Evolutionary conservation across 1,140 invertebrate species (phyloP), one percentile per base, ranked within the genome.

Genomic region (Bombus superbus): DNA sequence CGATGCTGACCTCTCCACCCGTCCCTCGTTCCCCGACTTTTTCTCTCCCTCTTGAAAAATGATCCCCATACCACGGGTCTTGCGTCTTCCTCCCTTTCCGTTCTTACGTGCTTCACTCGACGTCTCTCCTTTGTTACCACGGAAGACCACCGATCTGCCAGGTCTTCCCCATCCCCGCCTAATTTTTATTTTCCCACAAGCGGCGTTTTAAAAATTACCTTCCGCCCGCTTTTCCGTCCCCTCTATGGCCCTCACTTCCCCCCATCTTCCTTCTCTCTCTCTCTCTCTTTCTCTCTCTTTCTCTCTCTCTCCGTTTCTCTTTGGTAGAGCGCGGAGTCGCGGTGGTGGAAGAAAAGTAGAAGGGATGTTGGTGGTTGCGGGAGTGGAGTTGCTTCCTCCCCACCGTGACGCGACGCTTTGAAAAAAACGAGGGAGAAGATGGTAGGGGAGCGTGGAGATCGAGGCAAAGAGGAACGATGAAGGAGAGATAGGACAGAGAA

Each of bases 121-220:
- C 77, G 38, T 38, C 64, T 66, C 32, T 66, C 32, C 13, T 66
- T 15, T 66, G 85, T 85, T 79, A 44, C 73, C 53, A 25, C 84
- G 66, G 69, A 88, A 91, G 88, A 91, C 81, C 90, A 91, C 84
- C 90, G 83, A 91, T 91, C 86, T 83, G 78, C 28, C 78, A 10
- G 44, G 44, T 83, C 73, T 85, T 86, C 84, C 89, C 83, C 90
- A 88, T 86, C 86, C 71, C 57, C 57, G 40, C 71, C 82, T 91
- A 93, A 93, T 94, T 93, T 94, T 94, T 93, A 93, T 94, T 94
- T 93, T 92, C 85, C 91, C 93, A 88, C 93, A 94, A 94, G 92
- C 92, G 90, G 87, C 92, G 89, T 93, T 94, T 94, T 92, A 93
- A 94, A 94, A 94, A 93, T 93, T 93, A 93, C 90, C 91, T 88